phyloP scores from a whole-genome alignment of 2,888 invertebrate genomes.

The Rosalia funebris region DNA sequence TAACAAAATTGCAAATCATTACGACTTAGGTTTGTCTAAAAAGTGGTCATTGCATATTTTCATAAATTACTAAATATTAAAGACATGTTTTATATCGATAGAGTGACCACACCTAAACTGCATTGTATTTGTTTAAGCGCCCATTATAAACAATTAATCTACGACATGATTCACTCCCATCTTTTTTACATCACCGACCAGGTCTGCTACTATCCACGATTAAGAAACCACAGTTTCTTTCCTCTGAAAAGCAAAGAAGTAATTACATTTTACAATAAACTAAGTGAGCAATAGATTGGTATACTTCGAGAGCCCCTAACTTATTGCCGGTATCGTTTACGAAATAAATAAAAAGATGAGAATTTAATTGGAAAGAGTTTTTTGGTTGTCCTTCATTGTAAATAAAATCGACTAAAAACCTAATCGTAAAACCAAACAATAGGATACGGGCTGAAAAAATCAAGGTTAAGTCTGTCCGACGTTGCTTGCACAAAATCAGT shows the following conservation, averaged over 20 bases:
- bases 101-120: too few species aligned
- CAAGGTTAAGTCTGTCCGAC: conserved; percentile 28
- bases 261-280: conserved; percentile 6
- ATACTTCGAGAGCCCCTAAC: background rate
- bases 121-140: background rate
- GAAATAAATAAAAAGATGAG: conserved; percentile 18
- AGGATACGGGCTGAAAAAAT: conserved; percentile 23
- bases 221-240: background rate
- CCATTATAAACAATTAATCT: background rate
- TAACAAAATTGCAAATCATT: too few species aligned
- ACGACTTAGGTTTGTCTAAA: too few species aligned
- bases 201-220: background rate
- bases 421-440: conserved; percentile 25
- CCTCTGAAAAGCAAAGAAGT: background rate
- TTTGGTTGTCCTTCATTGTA: conserved; percentile 19
- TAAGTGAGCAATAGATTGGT: background rate
- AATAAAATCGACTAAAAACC: conserved; percentile 22
- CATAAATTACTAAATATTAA: too few species aligned
- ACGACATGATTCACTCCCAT: background rate
- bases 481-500: conserved; percentile 29
- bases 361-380: conserved; percentile 12
- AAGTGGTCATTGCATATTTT: too few species aligned
- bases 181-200: background rate
- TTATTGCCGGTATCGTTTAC: conserved; percentile 10
- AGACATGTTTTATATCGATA: too few species aligned